Base-by-base conservation (phyloP, 2,888 invertebrate species). In the Cephonodes hylas region DNA sequence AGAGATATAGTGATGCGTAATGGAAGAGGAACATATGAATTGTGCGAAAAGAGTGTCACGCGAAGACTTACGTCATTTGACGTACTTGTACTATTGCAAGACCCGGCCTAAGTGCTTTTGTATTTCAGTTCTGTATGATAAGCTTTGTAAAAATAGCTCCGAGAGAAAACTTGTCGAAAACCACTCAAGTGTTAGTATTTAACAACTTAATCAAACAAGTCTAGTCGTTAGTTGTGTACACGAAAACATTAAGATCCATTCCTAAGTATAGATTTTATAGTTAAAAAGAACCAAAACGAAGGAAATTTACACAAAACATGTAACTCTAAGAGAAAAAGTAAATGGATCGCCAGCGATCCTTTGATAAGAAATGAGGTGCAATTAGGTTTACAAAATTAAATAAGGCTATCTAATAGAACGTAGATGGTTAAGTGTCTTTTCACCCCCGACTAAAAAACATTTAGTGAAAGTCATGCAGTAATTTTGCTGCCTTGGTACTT, bases 311-410 rank as follows among this genome's bases (percentile, higher is more conserved):
- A 77, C 76, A 77, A 79, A 80, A 75, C 84, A 85, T 79, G 84
- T 81, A 83, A 89, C 75, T 82, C 88, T 90, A 90, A 87, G 84
- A 91, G 85, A 89, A 87, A n/a, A 89, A 83, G 70, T 82, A 86
- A 88, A 80, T 67, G 82, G 90, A 90, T 92, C 91, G 91, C 92
- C 92, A 88, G 92, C 92, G 90, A 92, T 81, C 91, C 83, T 80
- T 79, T 31, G 66, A 77, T 77, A 84, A 83, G 83, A 88, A 85
- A 90, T 89, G 89, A 90, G 90, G 89, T 89, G 91, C 86, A 83
- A 81, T 80, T 72, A 85, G 85, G 86, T 85, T 79, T 81, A 85
- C 81, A 82, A 84, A 89, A 86, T 76, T 76, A 86, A 83, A 78
- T 87, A 86, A 88, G 88, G 85, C 88, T 85, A 84, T 79, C 68